Evolutionary conservation across 2,888 invertebrate genomes (phyloP).

Genomic region (Drosophila niveifrons): DNA sequence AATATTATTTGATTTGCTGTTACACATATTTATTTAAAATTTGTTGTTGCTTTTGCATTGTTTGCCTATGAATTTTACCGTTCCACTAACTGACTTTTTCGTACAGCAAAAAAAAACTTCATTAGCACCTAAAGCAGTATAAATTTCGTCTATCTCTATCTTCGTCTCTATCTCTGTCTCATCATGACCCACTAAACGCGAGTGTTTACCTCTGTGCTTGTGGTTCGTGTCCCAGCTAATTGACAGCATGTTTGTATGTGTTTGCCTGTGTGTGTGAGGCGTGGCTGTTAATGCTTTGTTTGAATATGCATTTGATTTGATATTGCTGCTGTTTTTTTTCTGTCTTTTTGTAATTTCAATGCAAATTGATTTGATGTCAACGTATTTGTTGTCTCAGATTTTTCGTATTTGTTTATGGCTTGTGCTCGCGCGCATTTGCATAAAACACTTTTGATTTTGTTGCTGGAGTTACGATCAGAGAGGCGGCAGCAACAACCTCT

Average conservation of each 20-base stretch:
- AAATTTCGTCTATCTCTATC: conserved; percentile 35
- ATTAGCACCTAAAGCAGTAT: conserved; percentile 62
- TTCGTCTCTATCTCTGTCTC: conserved; percentile 45
- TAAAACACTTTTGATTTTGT: conserved; percentile 71
- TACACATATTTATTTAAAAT: conserved; percentile 19
- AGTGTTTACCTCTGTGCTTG: conserved; percentile 25
- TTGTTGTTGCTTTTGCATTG: conserved; percentile 15
- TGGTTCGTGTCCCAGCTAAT: conserved; percentile 70
- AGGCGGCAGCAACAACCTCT: conserved; percentile 3
- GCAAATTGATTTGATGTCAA: conserved; percentile 67
- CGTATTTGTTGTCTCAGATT: conserved; percentile 27
- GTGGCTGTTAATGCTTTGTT: conserved; percentile 41
- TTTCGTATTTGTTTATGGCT: conserved; percentile 42
- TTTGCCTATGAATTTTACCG: conserved; percentile 46
- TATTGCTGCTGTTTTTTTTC: conserved; percentile 15
- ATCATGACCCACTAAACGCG: conserved; percentile 67
- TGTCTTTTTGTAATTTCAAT: conserved; percentile 53
- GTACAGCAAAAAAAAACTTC: conserved; percentile 46
- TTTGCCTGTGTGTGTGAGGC: conserved; percentile 25
- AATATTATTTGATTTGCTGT: conserved; percentile 28
- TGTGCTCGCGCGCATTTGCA: conserved; percentile 59
- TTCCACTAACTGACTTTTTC: conserved; percentile 46
- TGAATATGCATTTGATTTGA: conserved; percentile 34
- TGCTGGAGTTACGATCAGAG: conserved; percentile 31
- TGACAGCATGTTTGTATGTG: conserved; percentile 17